Evolutionary conservation across 2,888 invertebrate genomes (phyloP), one percentile per base, ranked within the genome.

Genomic region (Mesoligia furuncula): DNA sequence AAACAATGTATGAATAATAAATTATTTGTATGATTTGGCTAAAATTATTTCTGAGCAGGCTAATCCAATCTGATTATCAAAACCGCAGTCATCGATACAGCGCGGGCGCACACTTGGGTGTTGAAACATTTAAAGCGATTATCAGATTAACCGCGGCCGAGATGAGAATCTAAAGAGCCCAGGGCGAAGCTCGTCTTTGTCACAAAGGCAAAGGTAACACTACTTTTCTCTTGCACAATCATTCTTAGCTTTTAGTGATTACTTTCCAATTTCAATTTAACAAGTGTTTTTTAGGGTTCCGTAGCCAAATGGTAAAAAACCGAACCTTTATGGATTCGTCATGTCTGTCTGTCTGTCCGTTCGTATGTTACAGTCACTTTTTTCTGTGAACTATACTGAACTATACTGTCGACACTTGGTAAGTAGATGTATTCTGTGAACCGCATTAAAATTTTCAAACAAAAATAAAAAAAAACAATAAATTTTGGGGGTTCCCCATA

Each of bases 151-250:
- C 91, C 90, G 91, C 87, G 88, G 87, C 87, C 86, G 89, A 93
- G 94, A 95, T 95, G 86, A 87, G 85, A 92, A 95, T 95, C 94
- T 91, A 89, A 90, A 92, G 89, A 89, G 93, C 95, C 89, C 84
- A 87, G 80, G 90, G 94, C 94, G 87, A 85, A 84, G 90, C 89
- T 85, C 85, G 89, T 90, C 91, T 91, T 92, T 90, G 93, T 93
- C 93, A 93, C 93, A 93, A 91, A 85, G 77, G 93, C 92, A 93
- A 91, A 86, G 85, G 74, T 90, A 88, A 89, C 85, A 87, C 81
- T 87, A 87, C 89, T 90, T 92, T 92, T 91, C 92, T 91, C 91
- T 91, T 88, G 86, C 87, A 90, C 90, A 90, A 90, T 85, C 72
- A 81, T 83, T 79, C 73, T 79, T 81, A 74, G 39, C 69, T 79